These are phyloP conservation scores for Drosophila nasuta DNA, from an alignment of 1,140 invertebrate genomes.

Conservation along the genomic window DNA sequence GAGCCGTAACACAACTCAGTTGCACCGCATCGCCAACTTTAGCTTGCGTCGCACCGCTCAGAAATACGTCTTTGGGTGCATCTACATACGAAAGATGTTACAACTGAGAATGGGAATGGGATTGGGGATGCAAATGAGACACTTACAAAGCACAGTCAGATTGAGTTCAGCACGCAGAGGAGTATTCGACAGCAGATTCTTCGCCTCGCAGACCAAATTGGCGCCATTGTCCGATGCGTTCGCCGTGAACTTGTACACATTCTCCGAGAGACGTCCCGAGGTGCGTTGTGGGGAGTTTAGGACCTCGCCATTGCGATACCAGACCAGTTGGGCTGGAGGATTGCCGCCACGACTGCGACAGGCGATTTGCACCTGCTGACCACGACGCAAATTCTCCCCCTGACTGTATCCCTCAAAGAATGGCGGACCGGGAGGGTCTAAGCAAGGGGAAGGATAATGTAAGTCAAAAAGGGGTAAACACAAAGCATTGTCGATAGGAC, in stretches of 20 bases:
- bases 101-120: not conserved
- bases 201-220: conserved; percentile 95
- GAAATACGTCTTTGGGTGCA: conserved; percentile 92
- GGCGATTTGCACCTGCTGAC: conserved; percentile 94
- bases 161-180: conserved; percentile 93
- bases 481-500: conserved; percentile 84
- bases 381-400: conserved; percentile 93
- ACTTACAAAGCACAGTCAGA: conserved; percentile 97
- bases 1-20: conserved; percentile 94
- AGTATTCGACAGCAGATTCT: conserved; percentile 93
- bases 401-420: conserved; percentile 97
- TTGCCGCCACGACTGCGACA: conserved; percentile 98
- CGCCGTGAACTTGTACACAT: conserved; percentile 93
- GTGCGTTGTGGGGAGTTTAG: conserved; percentile 86
- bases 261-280: conserved; percentile 92
- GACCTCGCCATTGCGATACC: conserved; percentile 95
- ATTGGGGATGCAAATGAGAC: not conserved
- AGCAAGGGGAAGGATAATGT: conserved; percentile 49
- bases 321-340: conserved; percentile 96
- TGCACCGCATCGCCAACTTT: conserved; percentile 93
- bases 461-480: not conserved
- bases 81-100: conserved; percentile 87
- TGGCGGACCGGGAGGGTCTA: conserved; percentile 96
- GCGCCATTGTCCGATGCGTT: conserved; percentile 96
- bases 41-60: conserved; percentile 93